Evolutionary conservation across 1,140 invertebrate species (phyloP).

Genomic region (Muscidifurax raptorellus): DNA sequence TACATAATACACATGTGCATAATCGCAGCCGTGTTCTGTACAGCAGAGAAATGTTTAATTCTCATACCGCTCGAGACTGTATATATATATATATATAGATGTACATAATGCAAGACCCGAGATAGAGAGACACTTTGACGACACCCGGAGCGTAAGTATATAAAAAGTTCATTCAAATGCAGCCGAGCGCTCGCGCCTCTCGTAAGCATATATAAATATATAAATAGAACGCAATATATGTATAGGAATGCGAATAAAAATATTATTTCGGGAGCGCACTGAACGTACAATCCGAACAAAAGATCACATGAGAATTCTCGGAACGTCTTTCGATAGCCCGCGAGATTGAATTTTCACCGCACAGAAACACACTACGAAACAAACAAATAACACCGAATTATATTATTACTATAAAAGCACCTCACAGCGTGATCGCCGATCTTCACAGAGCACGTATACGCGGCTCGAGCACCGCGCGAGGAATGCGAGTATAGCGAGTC

Average conservation of each 20-base stretch:
- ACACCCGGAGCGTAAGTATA: background rate
- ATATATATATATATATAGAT: background rate
- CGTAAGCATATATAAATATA: too few species aligned
- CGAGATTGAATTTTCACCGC: too few species aligned
- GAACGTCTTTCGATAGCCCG: too few species aligned
- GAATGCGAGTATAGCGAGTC: background rate
- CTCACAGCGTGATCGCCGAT: background rate
- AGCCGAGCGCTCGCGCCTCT: background rate
- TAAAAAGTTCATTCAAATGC: background rate
- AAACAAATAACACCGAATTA: background rate
- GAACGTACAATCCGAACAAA: too few species aligned
- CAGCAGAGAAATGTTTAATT: too few species aligned
- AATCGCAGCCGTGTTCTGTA: too few species aligned
- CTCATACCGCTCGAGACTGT: too few species aligned
- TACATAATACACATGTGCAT: background rate
- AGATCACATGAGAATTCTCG: too few species aligned
- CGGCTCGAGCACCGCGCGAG: background rate
- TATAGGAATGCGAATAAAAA: background rate
- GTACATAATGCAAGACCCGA: constrained; percentile 1
- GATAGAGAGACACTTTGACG: background rate
- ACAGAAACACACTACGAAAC: too few species aligned
- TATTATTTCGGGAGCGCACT: background rate
- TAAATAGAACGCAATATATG: background rate
- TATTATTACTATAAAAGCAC: background rate
- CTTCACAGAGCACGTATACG: background rate